These are phyloP conservation scores for Diacarnus erythraeanus DNA, from an alignment of 37 sponge, comb jelly and placozoan species.

Conservation along the genomic window DNA sequence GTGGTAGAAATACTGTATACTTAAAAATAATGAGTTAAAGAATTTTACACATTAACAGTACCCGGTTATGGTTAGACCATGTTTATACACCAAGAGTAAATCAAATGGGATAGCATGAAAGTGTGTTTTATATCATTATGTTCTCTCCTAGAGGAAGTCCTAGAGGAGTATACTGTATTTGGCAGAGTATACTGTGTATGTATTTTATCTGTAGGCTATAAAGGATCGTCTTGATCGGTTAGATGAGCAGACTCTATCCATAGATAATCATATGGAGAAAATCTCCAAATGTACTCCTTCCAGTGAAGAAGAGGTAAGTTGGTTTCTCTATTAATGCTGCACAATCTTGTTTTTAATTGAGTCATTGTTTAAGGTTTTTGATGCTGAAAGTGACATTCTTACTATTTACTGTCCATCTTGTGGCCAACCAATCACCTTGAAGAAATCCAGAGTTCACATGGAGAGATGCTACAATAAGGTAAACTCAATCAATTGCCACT, in stretches of 20 bases:
- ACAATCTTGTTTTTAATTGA: too few species aligned
- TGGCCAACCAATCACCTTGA: slow-evolving; percentile 64
- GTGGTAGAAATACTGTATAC: too few species aligned
- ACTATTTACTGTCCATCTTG: slow-evolving; percentile 94
- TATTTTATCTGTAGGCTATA: slow-evolving; percentile 34
- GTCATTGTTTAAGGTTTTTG: slow-evolving; percentile 20
- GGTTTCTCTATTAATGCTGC: too few species aligned
- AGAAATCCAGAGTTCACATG: slow-evolving; percentile 89
- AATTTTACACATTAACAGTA: too few species aligned
- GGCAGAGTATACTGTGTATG: not conserved
- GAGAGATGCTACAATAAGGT: slow-evolving; percentile 96
- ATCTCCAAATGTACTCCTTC: slow-evolving; percentile 15
- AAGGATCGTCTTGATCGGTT: slow-evolving; percentile 35
- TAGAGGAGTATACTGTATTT: not conserved
- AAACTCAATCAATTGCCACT: too few species aligned
- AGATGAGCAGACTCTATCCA: slow-evolving; percentile 34
- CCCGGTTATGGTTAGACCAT: too few species aligned
- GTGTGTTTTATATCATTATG: too few species aligned
- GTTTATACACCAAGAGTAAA: too few species aligned
- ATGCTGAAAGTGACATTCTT: slow-evolving; percentile 72
- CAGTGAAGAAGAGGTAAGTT: slow-evolving; percentile 43
- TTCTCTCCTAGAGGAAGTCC: too few species aligned
- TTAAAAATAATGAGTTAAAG: too few species aligned
- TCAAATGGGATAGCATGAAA: too few species aligned
- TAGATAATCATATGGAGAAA: slow-evolving; percentile 43